Percentiles rank a stretch among this genome's conserved stretches.
Evolutionary conservation across 2,888 invertebrate species (phyloP).

Genomic region (Drepanosiphum platanoidis): DNA sequence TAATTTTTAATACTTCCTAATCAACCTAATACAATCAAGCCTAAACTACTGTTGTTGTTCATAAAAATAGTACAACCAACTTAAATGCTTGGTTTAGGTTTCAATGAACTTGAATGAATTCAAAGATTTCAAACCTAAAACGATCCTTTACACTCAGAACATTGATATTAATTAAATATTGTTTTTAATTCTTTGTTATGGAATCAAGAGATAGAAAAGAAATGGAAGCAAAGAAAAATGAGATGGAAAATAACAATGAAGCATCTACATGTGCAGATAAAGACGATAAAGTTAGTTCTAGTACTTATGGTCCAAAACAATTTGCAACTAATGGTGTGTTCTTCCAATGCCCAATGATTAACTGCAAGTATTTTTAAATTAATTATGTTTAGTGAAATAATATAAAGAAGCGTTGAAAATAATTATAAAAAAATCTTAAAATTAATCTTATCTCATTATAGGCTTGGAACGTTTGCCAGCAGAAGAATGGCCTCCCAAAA

Average conservation of each 20-base stretch:
- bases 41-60: too few species aligned
- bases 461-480: conserved; percentile 82
- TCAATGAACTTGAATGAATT: neutral
- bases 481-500: conserved; percentile 84
- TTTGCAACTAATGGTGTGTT: conserved; percentile 80
- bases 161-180: too few species aligned
- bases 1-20: too few species aligned
- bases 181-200: conserved; percentile 68
- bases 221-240: conserved; percentile 77
- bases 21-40: too few species aligned
- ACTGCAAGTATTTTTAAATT: conserved; percentile 65
- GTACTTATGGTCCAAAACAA: conserved; percentile 70
- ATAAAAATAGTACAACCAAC: too few species aligned
- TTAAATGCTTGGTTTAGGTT: too few species aligned
- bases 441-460: conserved; percentile 67
- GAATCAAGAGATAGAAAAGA: conserved; percentile 83
- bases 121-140: neutral
- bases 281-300: conserved; percentile 61
- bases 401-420: too few species aligned
- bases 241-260: conserved; percentile 63
- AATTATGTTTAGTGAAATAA: too few species aligned
- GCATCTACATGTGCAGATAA: conserved; percentile 60
- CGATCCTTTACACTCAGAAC: conserved; percentile 64
- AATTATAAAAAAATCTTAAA: conserved; percentile 25
- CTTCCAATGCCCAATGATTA: conserved; percentile 72